Percentiles rank a stretch among this genome's conserved stretches.
Evolutionary conservation across 2,113 vertebrate species (phyloP).

Genomic region (Vireo altiloquus): DNA sequence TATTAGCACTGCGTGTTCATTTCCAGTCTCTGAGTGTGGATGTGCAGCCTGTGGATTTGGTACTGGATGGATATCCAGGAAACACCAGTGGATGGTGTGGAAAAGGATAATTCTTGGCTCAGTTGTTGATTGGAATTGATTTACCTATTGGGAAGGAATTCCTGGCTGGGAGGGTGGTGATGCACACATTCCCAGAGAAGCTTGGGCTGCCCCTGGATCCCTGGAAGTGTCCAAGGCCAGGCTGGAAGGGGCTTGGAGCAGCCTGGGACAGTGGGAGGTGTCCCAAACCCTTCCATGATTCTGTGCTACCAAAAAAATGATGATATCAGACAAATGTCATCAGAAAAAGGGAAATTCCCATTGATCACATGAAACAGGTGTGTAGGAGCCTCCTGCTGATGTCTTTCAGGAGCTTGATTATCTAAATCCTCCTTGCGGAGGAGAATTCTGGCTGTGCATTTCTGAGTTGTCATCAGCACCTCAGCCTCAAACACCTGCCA

Average conservation of each 20-base stretch:
- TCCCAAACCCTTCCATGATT: not conserved
- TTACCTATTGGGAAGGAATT: not conserved
- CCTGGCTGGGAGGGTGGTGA: not conserved
- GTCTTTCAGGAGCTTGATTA: not conserved
- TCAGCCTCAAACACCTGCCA: not conserved
- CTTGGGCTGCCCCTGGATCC: not conserved
- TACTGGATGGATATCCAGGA: not conserved
- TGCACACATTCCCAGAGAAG: not conserved
- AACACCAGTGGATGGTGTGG: not conserved
- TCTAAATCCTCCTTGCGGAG: not conserved
- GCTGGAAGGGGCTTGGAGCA: not conserved
- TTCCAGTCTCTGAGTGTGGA: not conserved
- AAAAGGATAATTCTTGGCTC: not conserved
- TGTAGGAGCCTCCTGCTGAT: not conserved
- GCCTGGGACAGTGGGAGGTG: rapidly evolving
- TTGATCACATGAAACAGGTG: not conserved
- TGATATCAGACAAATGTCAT: not conserved
- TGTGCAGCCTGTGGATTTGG: not conserved
- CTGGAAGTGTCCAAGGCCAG: not conserved
- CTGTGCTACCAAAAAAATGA: not conserved
- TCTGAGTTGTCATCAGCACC: not conserved
- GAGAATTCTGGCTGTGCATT: not conserved
- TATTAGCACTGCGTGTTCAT: not conserved
- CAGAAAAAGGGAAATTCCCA: not conserved
- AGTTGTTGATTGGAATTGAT: not conserved